Evolutionary conservation across 2,113 vertebrate species (phyloP).

Genomic region (Himantopus leucocephalus): DNA sequence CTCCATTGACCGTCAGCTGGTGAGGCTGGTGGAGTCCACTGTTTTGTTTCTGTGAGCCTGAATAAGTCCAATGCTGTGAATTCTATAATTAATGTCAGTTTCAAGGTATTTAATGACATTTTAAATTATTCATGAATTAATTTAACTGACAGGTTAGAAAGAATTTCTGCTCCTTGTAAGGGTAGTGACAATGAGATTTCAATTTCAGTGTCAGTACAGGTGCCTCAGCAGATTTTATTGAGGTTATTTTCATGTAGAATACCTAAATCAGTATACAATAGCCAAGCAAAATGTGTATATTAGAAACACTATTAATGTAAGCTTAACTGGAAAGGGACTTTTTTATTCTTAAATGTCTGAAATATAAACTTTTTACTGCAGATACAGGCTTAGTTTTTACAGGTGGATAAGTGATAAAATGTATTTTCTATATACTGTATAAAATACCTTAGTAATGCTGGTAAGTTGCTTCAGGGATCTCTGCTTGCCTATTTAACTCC

Average conservation of each 20-base stretch:
- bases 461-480: not conserved
- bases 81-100: not conserved
- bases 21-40: not conserved
- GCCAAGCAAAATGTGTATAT: not conserved
- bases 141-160: not conserved
- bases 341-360: not conserved
- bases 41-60: not conserved
- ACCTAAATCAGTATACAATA: not conserved
- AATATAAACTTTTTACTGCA: not conserved
- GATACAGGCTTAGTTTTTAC: not conserved
- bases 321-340: not conserved
- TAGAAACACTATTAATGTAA: not conserved
- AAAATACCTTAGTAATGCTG: not conserved
- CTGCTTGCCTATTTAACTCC: not conserved
- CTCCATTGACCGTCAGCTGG: not conserved
- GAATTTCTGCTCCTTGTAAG: not conserved
- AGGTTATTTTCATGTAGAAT: not conserved
- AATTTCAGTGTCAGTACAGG: not conserved
- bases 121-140: not conserved
- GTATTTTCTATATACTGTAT: not conserved
- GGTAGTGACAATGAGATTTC: not conserved
- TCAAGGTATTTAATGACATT: not conserved
- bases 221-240: not conserved
- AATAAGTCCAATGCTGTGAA: not conserved
- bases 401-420: not conserved